Base-by-base conservation (phyloP, 2,888 invertebrate genomes). In the Gymnocheta viridis region DNA sequence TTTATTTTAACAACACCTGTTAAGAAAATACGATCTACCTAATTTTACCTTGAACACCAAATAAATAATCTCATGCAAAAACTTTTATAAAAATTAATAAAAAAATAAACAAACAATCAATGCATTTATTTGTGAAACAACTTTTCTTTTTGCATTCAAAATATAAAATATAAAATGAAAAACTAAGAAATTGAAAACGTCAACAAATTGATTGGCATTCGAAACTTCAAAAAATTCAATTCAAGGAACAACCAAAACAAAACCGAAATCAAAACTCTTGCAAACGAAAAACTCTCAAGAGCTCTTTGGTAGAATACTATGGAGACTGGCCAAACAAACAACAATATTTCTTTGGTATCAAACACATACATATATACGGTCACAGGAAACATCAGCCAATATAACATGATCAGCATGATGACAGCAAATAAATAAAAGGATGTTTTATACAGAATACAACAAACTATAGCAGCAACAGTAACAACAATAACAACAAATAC, bases 381-480 rank as follows among this genome's bases (percentile, higher is more conserved):
- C 41, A 54, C 77, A 82, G 72, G 74, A 76, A 79, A 74, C 74
- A 83, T 82, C 74, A 78, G 74, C 77, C 82, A 78, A 82, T 73
- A 72, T 54, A 82, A 78, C 69, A 78, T 72, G 82, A 72, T 82
- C 82, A 77, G 70, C 72, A 67, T 41, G 82, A 67, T 78, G 78
- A 73, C 82, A 84, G 69, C 72, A 76, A 72, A 82, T 82, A 82
- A 82, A 82, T 82, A 82, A 82, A 81, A 82, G 69, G 72, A 82
- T 82, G 74, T 78, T 78, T 73, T 49, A 60, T 38, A 69, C 19
- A 38, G 49, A 77, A 77, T 27, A 58, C 47, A 77, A 77, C 72
- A 82, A 82, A 77, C 82, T 70, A 49, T 19, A 81, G 51, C 70
- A 66, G 41, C 38, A 64, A 51, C 7, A 76, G 22, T n/a, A 81